Conservation (phyloP, 2,888 invertebrate genomes). For the Drosophila barbarae region DNA sequence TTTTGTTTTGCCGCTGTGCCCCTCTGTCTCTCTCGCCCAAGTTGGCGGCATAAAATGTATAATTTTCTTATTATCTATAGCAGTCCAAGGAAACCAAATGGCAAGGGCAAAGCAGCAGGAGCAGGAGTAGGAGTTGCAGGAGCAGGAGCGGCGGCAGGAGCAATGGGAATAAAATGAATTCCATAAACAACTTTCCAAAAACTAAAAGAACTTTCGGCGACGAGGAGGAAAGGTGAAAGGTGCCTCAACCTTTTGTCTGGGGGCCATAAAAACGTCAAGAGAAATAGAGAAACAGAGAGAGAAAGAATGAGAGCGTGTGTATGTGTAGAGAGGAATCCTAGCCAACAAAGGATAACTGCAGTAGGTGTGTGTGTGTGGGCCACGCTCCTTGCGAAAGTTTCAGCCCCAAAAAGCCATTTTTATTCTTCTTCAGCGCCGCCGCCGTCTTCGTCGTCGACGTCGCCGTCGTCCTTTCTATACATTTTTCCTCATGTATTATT, state of each 20-base stretch:
- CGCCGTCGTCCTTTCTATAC: conserved; percentile 47
- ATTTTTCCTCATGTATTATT: conserved; percentile 55
- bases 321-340: conserved; percentile 53
- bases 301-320: background rate
- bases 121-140: conserved; percentile 3
- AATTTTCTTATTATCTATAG: conserved; percentile 74
- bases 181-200: conserved; percentile 72
- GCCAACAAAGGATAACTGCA: conserved; percentile 67
- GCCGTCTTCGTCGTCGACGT: conserved; percentile 25
- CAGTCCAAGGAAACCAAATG: conserved; percentile 41
- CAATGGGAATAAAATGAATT: conserved; percentile 67
- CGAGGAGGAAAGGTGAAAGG: conserved; percentile 31
- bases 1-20: conserved; percentile 26
- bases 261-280: conserved; percentile 57
- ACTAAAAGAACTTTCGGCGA: conserved; percentile 36
- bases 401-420: conserved; percentile 56
- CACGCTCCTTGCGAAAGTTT: conserved; percentile 48
- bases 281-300: conserved; percentile 34
- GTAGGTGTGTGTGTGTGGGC: conserved; percentile 41
- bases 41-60: conserved; percentile 67
- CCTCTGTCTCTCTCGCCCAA: conserved; percentile 12
- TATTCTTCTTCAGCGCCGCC: conserved; percentile 45
- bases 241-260: conserved; percentile 43
- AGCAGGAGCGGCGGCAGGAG: conserved; percentile 12
- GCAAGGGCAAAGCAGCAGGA: conserved; percentile 29